These are phyloP conservation scores for Trypoxylus dichotomus DNA, from an alignment of 1,140 invertebrate genomes.

Conservation along the genomic window DNA sequence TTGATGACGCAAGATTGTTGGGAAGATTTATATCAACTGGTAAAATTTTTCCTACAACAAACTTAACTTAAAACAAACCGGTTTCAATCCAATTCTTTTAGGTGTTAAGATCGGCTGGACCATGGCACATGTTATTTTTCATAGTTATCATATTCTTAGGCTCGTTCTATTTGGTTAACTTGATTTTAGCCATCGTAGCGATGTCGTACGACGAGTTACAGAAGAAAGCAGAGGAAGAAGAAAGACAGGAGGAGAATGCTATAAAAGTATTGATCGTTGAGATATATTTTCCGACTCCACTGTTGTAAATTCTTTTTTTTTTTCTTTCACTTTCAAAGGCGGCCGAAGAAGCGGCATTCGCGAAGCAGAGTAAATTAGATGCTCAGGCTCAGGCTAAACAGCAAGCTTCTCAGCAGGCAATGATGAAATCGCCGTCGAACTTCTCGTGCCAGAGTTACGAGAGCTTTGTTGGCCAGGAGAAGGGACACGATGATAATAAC, in stretches of 20 bases:
- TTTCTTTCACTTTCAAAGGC: slow-evolving; percentile 58
- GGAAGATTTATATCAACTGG: slow-evolving; percentile 97
- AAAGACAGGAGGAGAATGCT: slow-evolving; percentile 88
- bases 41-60: slow-evolving; percentile 53
- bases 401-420: slow-evolving; percentile 62
- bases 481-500: slow-evolving; percentile 81
- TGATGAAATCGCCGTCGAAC: slow-evolving; percentile 81
- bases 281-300: not conserved
- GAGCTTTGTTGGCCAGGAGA: slow-evolving; percentile 83
- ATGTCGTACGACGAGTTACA: slow-evolving; percentile 99
- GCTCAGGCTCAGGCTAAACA: slow-evolving; percentile 53
- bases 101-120: slow-evolving; percentile 90
- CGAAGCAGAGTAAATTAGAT: slow-evolving; percentile 66
- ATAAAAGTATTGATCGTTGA: slow-evolving; percentile 68
- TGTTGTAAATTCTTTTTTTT: not conserved
- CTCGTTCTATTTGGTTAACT: slow-evolving; percentile 97
- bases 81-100: slow-evolving; percentile 47
- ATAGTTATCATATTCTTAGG: slow-evolving; percentile 98
- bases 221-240: slow-evolving; percentile 97
- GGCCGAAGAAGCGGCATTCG: slow-evolving; percentile 78
- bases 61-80: not conserved
- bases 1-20: slow-evolving; percentile 99
- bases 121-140: slow-evolving; percentile 97
- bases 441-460: slow-evolving; percentile 90
- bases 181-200: slow-evolving; percentile 98